phyloP scores from a whole-genome alignment of 2,888 invertebrate genomes.

The Synanthedon vespiformis region DNA sequence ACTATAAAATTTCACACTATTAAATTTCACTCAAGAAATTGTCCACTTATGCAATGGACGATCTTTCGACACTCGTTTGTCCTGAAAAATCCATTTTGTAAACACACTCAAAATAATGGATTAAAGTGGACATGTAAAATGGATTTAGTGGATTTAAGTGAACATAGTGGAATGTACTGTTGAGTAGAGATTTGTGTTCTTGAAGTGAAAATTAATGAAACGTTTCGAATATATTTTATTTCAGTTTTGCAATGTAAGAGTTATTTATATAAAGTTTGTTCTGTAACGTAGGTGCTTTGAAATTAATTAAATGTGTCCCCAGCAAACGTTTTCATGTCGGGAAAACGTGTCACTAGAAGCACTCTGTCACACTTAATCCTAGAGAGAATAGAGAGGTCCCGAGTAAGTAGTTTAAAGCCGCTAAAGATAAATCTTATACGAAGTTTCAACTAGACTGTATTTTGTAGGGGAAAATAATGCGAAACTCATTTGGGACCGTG shows the following conservation, averaged over 20 bases:
- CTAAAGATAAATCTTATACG: conserved; percentile 4
- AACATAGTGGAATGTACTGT: too few relatives aligned
- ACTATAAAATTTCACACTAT: too few relatives aligned
- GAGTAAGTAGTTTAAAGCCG: conserved; percentile 8
- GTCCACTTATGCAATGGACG: too few relatives aligned
- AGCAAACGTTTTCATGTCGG: conserved; percentile 30
- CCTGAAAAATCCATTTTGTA: too few relatives aligned
- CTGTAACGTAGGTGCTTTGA: conserved; percentile 22
- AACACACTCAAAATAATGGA: too few relatives aligned
- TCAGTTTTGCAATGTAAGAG: neutral
- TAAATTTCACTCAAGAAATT: too few relatives aligned
- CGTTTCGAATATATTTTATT: too few relatives aligned
- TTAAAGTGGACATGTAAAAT: too few relatives aligned
- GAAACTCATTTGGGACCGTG: conserved; percentile 2
- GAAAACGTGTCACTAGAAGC: conserved; percentile 27
- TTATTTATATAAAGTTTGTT: neutral
- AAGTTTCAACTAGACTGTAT: conserved; percentile 5
- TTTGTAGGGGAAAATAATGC: conserved; percentile 4
- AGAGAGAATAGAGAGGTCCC: conserved; percentile 20
- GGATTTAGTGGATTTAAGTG: too few relatives aligned
- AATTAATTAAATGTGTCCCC: conserved; percentile 41
- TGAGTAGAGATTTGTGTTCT: too few relatives aligned
- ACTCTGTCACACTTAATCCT: conserved; percentile 36
- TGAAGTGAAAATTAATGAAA: too few relatives aligned
- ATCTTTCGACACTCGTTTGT: too few relatives aligned